Evolutionary conservation across 1,140 invertebrate species (phyloP).

Genomic region (Drosophila sp.): DNA sequence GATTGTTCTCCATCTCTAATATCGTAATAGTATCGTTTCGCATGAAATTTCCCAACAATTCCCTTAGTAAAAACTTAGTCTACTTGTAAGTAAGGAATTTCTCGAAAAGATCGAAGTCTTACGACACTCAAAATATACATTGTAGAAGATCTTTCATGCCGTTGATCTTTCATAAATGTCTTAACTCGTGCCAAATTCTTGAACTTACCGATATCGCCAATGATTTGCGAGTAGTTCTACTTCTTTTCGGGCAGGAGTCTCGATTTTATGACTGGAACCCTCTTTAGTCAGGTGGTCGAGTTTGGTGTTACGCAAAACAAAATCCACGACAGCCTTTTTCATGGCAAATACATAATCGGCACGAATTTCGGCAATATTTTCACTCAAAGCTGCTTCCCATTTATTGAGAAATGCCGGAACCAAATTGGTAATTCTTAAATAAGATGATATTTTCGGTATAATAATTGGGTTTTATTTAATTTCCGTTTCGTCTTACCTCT

Average conservation of each 20-base stretch:
- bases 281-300: slow-evolving; percentile 57
- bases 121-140: too few species aligned
- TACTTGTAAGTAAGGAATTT: too few species aligned
- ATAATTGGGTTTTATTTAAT: neutral
- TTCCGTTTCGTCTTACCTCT: slow-evolving; percentile 82
- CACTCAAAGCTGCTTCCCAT: slow-evolving; percentile 85
- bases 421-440: slow-evolving; percentile 81
- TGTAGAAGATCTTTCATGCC: too few species aligned
- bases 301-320: slow-evolving; percentile 90
- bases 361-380: slow-evolving; percentile 87
- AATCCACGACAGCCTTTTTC: slow-evolving; percentile 95
- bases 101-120: too few species aligned
- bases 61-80: too few species aligned
- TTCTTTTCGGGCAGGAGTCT: slow-evolving; percentile 85
- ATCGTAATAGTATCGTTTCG: too few species aligned
- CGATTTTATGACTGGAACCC: slow-evolving; percentile 82
- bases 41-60: too few species aligned
- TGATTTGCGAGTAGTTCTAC: slow-evolving; percentile 82
- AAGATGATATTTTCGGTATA: neutral
- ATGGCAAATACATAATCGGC: slow-evolving; percentile 92
- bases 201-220: slow-evolving; percentile 80
- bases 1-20: too few species aligned
- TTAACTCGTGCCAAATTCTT: neutral
- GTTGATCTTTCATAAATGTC: too few species aligned
- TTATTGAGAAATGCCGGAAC: slow-evolving; percentile 85